Conservation (phyloP, 2,113 vertebrate species). For the Madoqua kirkii region DNA sequence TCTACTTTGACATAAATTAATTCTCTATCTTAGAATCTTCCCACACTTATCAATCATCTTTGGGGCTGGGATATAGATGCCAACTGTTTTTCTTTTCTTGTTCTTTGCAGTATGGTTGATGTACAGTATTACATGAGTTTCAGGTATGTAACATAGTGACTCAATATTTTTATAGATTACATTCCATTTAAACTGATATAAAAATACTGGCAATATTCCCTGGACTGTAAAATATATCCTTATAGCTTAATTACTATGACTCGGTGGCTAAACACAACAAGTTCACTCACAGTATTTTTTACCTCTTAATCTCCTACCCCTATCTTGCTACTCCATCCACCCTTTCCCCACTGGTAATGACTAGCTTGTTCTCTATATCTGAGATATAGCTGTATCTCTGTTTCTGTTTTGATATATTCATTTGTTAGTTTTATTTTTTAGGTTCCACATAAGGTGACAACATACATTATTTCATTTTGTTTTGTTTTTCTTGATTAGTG, state of each 20-base stretch:
- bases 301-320: neutral
- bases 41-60: neutral
- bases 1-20: neutral
- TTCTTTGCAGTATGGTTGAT: neutral
- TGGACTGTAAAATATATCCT: neutral
- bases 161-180: neutral
- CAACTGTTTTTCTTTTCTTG: neutral
- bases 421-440: neutral
- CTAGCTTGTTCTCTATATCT: neutral
- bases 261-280: neutral
- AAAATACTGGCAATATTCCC: neutral
- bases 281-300: neutral
- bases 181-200: neutral
- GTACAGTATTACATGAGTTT: neutral
- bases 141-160: neutral
- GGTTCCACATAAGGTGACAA: neutral
- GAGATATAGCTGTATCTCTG: neutral
- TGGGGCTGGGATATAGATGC: neutral
- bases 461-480: neutral
- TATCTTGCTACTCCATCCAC: neutral
- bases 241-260: neutral
- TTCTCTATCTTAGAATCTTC: neutral
- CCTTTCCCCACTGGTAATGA: neutral
- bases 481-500: neutral
- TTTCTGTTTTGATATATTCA: neutral